Base-by-base conservation (phyloP, 1,140 invertebrate species). In the Plodia interpunctella region DNA sequence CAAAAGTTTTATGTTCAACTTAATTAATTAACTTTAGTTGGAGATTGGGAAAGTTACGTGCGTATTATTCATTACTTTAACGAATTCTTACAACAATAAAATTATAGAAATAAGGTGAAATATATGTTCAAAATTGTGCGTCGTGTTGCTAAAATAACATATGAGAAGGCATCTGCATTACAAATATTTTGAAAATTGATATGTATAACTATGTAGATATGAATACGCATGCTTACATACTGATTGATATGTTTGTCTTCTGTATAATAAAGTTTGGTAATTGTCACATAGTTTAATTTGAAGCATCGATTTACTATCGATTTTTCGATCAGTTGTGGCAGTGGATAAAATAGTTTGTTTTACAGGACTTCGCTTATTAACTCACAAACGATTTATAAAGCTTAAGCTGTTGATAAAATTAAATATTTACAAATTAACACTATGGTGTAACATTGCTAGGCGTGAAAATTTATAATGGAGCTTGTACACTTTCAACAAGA, bases 401-500 rank as follows among this genome's bases (percentile, higher is more conserved):
- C 79, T 73, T 63, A 63, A 68, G 65, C 58, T 64, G 59, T 62
- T 65, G 62, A 3, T 35, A 52, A 69, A 73, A 71, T 63, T 66
- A 57, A 67, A 67, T 82, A 85, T 83, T 75, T 82, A 83, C 82
- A 82, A 72, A 58, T 61, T 71, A 72, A 58, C 65, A 55, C 53
- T 62, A 70, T 61, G 70, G 70, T 73, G 30, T 32, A 57, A 66
- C 52, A 70, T 78, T 75, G 69, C 67, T 66, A 75, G 59, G 72
- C 67, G 70, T 72, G 65, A 72, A 65, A 59, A 63, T 57, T 59
- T 71, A 70, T 59, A 56, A 65, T 59, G 21, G n/a, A 13, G 13
- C 38, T 15, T 44, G 38, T 15, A 44, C 38, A 17, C n/a, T 44
- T 44, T 44, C 38, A 3, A 44, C 3, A 2, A 44, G 15, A n/a